Base-by-base conservation (phyloP, 2,888 invertebrate species). In the Chloroclysta siterata region DNA sequence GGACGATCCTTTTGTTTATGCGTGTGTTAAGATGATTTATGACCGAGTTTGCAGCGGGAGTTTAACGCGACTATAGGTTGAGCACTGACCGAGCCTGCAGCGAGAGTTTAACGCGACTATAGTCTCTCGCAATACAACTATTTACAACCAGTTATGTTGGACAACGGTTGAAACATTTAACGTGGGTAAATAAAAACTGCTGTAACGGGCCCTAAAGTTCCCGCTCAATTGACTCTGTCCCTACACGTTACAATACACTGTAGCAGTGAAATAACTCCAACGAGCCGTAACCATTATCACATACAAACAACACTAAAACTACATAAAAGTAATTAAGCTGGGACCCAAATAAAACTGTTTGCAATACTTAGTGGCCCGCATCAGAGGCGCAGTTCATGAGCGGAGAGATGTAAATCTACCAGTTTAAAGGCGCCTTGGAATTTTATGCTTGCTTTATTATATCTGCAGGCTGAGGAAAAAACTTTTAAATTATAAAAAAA, bases 311-410 rank as follows among this genome's bases (percentile, higher is more conserved):
- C 51, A 65, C 61, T 59, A 61, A 61, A 65, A 65, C 65, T 58
- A 65, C 65, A 62, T 62, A 59, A 65, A 61, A 60, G 66, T 63
- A 63, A 63, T 63, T 66, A 63, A 55, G 14, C 51, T 28, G 53
- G 57, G 28, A 63, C 66, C 59, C 66, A 14, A 64, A 64, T 55
- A 64, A 67, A 63, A 67, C 50, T 63, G 54, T 52, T 58, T 33
- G 50, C 56, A 33, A 60, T 63, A 65, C 58, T 50, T 8, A 50
- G 33, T 22, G 17, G 10, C 15, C 46, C 29, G 53, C 29, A 53
- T 54, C 46, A 54, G 46, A 33, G 42, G 33, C 14, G 14, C 33
- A 29, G 36, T 39, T 39, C 36, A 39, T 8, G 11, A 11, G 36
- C 10, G 11, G 36, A 0, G 36, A 39, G 36, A 11, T 22, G 29